A percentile compares a stretch with the other conserved stretches of the same genome.
phyloP scores from a whole-genome alignment of 2,797 vertebrate species.

The Gambusia yucatana region DNA sequence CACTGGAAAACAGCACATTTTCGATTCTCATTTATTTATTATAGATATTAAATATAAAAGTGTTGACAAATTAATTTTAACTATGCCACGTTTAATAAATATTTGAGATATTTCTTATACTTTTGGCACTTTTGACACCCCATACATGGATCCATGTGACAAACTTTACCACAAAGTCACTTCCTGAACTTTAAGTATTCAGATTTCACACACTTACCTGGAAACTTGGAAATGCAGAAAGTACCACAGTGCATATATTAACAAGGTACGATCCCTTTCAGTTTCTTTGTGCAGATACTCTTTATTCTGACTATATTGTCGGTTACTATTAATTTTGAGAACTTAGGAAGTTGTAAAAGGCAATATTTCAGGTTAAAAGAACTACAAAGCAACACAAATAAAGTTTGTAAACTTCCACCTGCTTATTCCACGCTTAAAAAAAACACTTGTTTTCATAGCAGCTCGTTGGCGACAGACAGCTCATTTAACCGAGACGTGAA shows the following conservation, averaged over 20 bases:
- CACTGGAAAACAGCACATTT: background rate
- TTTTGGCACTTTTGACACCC: background rate
- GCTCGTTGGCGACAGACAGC: background rate
- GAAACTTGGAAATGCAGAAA: background rate
- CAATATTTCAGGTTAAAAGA: background rate
- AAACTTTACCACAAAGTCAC: background rate
- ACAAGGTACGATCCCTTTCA: background rate
- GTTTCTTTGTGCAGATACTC: background rate
- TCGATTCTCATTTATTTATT: background rate
- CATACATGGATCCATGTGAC: background rate
- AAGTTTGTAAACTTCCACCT: slow-evolving; percentile 49
- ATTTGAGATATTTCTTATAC: background rate
- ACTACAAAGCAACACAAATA: slow-evolving; percentile 10
- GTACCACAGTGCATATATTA: background rate
- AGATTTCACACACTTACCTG: slow-evolving; percentile 1
- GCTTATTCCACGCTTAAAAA: background rate
- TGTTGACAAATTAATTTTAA: background rate
- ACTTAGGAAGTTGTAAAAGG: background rate
- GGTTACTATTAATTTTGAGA: background rate
- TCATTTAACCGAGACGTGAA: background rate
- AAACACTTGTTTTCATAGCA: background rate
- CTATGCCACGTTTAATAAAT: background rate
- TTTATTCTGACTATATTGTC: background rate
- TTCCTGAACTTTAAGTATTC: background rate
- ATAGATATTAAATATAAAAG: background rate